Evolutionary conservation across 2,797 vertebrate species (phyloP), one percentile per base, ranked within the genome.

Genomic region (Aselliscus stoliczkanus): DNA sequence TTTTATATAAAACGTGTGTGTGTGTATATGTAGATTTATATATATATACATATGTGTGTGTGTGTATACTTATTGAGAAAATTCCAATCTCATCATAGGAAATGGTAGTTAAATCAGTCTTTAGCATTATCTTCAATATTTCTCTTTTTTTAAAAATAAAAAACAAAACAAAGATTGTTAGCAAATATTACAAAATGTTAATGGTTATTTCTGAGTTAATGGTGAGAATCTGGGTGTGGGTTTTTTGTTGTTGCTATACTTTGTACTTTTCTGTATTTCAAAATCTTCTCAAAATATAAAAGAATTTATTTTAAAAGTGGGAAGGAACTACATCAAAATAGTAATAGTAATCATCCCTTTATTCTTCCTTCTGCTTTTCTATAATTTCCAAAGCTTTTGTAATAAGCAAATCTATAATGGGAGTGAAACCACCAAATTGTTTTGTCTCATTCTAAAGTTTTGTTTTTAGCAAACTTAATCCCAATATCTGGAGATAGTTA

Each of bases 351-450:
- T 90, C 37, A 93, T 94, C 20, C 47, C 92, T 81, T 82, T 81
- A 96, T 52, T 87, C 65, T 96, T 96, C 56, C 85, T 95, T 96
- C 81, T 90, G 47, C 90, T 96, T 97, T 96, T 95, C 56, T 86
- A 44, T 88, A 90, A 93, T 89, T 93, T 95, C 47, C 42, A 84
- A 79, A 90, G 25, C 44, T 93, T 90, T 84, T 79, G 29, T 90
- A 95, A 88, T 94, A 76, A 84, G 84, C 27, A 86, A 81, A 84
- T 87, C 31, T 73, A 29, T 70, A 92, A 47, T 20, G 39, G 44
- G 42, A 69, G 39, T 69, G 65, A 87, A 94, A 70, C 27, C 65
- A 89, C 52, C 17, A 34, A 72, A 77, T 73, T 39, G 83, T 73
- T 90, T 84, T 37, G 8, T 85, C 88, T 87, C 44, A 13, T 82